Conservation (phyloP, 2,888 invertebrate genomes). For the Zygaena filipendulae region DNA sequence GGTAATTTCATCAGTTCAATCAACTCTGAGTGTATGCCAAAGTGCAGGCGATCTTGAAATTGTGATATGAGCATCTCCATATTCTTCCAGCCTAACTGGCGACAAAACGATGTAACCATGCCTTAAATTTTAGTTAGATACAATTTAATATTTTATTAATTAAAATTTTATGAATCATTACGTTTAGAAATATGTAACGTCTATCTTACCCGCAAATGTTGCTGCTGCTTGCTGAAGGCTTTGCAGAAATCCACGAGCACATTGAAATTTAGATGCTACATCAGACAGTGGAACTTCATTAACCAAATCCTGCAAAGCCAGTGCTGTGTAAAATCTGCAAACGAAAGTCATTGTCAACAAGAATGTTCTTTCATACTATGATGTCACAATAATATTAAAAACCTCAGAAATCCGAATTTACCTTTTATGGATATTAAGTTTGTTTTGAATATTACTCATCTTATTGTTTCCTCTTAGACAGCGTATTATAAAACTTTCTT, state of each 20-base stretch:
- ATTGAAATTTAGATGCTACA: conserved; percentile 87
- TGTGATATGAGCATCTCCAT: conserved; percentile 90
- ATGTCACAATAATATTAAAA: too few species aligned
- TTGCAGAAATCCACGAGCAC: conserved; percentile 91
- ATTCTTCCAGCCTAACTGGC: conserved; percentile 91
- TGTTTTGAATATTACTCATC: conserved; percentile 60
- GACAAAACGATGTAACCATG: conserved; percentile 97
- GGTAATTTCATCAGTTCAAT: conserved; percentile 90
- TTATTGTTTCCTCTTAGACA: conserved; percentile 77
- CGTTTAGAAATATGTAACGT: too few species aligned
- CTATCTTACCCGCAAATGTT: conserved; percentile 90
- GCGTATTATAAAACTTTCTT: conserved; percentile 84
- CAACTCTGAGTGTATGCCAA: conserved; percentile 93
- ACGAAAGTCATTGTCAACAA: too few species aligned
- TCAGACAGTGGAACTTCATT: conserved; percentile 85
- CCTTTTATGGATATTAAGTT: conserved; percentile 74
- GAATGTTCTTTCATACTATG: too few species aligned
- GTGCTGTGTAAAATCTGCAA: conserved; percentile 84
- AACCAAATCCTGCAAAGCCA: conserved; percentile 93
- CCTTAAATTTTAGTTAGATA: conserved; percentile 76
- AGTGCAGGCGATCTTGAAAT: conserved; percentile 93
- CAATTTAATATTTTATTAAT: too few species aligned
- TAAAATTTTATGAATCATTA: too few species aligned
- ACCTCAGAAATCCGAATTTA: too few species aligned
- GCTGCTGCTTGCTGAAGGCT: conserved; percentile 94